A percentile compares a stretch with the other conserved stretches of the same genome.
Evolutionary conservation across 1,140 invertebrate genomes (phyloP).

Genomic region (Trypoxylus dichotomus): DNA sequence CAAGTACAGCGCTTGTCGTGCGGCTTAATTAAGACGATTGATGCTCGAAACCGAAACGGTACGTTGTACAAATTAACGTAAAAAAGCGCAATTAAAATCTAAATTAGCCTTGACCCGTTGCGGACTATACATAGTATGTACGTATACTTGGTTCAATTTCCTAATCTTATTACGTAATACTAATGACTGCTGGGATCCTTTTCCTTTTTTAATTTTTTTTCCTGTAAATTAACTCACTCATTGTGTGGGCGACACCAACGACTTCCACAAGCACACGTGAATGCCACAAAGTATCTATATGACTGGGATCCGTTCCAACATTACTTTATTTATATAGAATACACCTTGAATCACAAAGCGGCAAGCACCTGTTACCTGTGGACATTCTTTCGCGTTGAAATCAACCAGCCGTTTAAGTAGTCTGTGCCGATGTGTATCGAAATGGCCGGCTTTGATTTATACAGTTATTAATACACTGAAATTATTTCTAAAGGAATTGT

Average conservation of each 20-base stretch:
- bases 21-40: neutral
- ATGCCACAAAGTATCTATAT: neutral
- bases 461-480: neutral
- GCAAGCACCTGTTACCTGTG: slow-evolving; percentile 13
- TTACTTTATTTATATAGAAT: slow-evolving; percentile 21
- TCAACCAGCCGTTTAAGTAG: neutral
- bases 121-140: neutral
- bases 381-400: slow-evolving; percentile 7
- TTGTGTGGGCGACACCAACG: neutral
- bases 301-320: slow-evolving; percentile 15
- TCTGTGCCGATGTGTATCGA: neutral
- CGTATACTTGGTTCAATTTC: neutral
- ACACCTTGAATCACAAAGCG: slow-evolving; percentile 14
- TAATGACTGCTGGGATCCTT: neutral
- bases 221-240: neutral
- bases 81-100: slow-evolving; percentile 11
- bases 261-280: neutral
- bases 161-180: slow-evolving; percentile 4
- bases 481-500: neutral
- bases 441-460: neutral
- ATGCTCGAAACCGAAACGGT: neutral
- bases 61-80: slow-evolving; percentile 2
- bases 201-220: neutral
- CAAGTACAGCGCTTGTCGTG: neutral
- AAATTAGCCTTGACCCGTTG: slow-evolving; percentile 19